Conservation (phyloP, 2,113 vertebrate species). For the Eolophus roseicapilla region DNA sequence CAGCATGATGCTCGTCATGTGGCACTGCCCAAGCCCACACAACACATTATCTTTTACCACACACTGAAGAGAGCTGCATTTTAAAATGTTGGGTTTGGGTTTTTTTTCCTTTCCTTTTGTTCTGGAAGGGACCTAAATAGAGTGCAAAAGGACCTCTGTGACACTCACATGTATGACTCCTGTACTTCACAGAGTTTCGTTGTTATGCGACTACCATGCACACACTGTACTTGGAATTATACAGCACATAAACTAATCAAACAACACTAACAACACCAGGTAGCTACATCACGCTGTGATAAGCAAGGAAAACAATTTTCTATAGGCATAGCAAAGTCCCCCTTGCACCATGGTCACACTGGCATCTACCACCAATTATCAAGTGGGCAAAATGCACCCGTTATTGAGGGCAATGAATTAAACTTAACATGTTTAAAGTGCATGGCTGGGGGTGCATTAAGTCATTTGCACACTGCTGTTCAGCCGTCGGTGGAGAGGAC, state of each 20-base stretch:
- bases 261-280: background rate
- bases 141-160: background rate
- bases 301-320: background rate
- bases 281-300: conserved; percentile 15
- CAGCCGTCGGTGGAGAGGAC: background rate
- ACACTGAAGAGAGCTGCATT: background rate
- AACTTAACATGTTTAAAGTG: background rate
- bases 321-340: background rate
- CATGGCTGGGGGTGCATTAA: background rate
- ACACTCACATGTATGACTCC: background rate
- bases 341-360: background rate
- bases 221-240: conserved; percentile 8
- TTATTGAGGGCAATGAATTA: background rate
- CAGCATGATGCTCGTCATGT: background rate
- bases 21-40: conserved; percentile 21
- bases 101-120: background rate
- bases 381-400: background rate
- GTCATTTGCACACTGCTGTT: background rate
- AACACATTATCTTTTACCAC: conserved; percentile 13
- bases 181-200: conserved; percentile 4
- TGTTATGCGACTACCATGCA: background rate
- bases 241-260: conserved; percentile 8
- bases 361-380: background rate
- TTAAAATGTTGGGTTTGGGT: background rate
- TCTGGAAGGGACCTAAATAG: conserved; percentile 34